Evolutionary conservation across 2,113 vertebrate species (phyloP), one percentile per base, ranked within the genome.

Genomic region (Progne subis): DNA sequence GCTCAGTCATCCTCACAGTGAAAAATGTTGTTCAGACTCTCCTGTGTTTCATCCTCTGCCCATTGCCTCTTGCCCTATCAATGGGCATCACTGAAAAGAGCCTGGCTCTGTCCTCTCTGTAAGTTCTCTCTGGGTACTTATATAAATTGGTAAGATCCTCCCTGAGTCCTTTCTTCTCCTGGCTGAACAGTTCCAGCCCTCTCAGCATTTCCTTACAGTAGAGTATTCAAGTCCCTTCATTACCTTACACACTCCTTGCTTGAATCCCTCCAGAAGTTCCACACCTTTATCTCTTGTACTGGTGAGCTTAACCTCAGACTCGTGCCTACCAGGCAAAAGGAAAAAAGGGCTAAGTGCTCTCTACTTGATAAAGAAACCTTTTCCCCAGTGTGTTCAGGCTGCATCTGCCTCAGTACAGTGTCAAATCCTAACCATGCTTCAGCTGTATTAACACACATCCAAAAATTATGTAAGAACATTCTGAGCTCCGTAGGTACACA

Each of bases 121-220:
- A 90, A 6, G 11, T 17, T 67, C 6, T 7, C 11, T 61, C 53
- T 43, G 41, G 8, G 9, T 32, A 55, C n/a, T 55, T 32, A 26
- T 0, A 23, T 11, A 53, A 43, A 59, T 6, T 9, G 8, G 0
- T 13, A 67, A 68, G 32, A 68, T 31, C 18, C 14, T 46, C 7
- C 32, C 4, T 0, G 2, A 68, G 6, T 9, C 28, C 53, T 64
- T 23, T 64, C 28, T 57, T 64, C 26, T 60, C 31, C 34, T 39
- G 23, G 26, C 9, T 63, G 9, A 88, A 53, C 9, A 91, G 14
- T 17, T 11, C 17, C n/a, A 69, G n/a, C 21, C 55, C n/a, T 46
- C 52, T 63, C 1, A 5, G n/a, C 4, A 21, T 32, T 67, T 91
- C 23, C 56, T 70, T 44, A 49, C 0, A 63, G 11, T 1, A 49